A percentile compares a stretch with the other conserved stretches of the same genome.
Evolutionary conservation across 2,113 vertebrate genomes (phyloP).

Genomic region (Polypterus senegalus): DNA sequence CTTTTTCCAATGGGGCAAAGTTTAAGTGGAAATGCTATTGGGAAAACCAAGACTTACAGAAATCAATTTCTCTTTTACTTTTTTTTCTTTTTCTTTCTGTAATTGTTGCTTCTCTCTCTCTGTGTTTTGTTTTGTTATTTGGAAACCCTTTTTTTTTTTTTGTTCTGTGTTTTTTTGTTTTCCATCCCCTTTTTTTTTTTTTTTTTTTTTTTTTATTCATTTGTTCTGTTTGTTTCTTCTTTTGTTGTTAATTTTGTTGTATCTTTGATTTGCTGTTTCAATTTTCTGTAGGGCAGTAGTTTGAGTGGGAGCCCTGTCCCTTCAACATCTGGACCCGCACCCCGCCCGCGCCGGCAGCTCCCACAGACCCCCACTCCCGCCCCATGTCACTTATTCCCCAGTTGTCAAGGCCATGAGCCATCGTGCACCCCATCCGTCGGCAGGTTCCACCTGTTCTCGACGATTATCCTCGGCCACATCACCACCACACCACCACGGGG

Average conservation of each 20-base stretch:
- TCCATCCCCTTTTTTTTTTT: conserved; percentile 4
- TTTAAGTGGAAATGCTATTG: conserved; percentile 16
- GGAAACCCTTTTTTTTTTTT: neutral
- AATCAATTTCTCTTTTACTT: conserved; percentile 67
- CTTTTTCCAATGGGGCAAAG: too few species aligned
- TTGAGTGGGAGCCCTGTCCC: conserved; percentile 86
- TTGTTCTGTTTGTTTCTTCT: conserved; percentile 36
- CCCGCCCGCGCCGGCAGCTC: conserved; percentile 73
- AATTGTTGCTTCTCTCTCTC: conserved; percentile 39
- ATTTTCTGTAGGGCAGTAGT: conserved; percentile 94
- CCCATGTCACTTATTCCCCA: conserved; percentile 80
- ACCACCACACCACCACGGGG: conserved; percentile 47
- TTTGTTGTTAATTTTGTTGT: conserved; percentile 69
- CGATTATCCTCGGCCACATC: conserved; percentile 58
- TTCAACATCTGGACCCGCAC: conserved; percentile 87
- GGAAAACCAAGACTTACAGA: conserved; percentile 49
- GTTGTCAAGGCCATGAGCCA: conserved; percentile 56
- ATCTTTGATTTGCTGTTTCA: conserved; percentile 75
- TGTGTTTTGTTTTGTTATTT: conserved; percentile 21
- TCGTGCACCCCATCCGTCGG: conserved; percentile 34
- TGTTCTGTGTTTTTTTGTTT: conserved; percentile 36
- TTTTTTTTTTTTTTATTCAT: conserved; percentile 30
- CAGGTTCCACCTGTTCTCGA: conserved; percentile 52
- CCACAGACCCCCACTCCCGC: conserved; percentile 82
- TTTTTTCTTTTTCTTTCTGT: conserved; percentile 26